Percentiles rank a stretch among this genome's conserved stretches.
Conservation (phyloP, 2,113 vertebrate species). For the Chloropsis cyanopogon region DNA sequence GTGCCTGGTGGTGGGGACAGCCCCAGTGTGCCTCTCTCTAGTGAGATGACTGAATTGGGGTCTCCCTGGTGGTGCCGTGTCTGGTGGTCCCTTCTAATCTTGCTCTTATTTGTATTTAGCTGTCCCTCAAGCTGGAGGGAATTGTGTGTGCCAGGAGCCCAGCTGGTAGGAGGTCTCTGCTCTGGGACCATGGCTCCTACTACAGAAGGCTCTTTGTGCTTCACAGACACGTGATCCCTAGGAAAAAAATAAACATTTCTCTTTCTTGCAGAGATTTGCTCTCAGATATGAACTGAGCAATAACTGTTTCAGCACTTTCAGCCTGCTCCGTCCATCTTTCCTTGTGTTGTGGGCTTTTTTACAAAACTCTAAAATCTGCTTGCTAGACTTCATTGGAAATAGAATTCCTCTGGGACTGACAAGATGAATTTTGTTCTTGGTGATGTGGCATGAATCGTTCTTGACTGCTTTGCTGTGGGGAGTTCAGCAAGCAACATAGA, state of each 20-base stretch:
- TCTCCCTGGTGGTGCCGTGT: neutral
- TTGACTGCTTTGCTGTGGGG: neutral
- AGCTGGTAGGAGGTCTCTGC: neutral
- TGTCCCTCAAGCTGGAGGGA: neutral
- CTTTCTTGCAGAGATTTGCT: neutral
- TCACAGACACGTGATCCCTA: neutral
- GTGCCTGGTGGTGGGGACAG: neutral
- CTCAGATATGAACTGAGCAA: neutral
- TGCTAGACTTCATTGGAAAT: neutral
- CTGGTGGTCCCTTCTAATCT: neutral
- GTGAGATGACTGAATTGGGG: neutral
- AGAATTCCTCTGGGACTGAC: neutral
- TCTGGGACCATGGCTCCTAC: neutral
- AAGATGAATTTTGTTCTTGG: neutral
- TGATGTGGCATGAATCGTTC: neutral
- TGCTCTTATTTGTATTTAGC: neutral
- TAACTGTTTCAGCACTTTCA: neutral
- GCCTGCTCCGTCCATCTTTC: neutral
- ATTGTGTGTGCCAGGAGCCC: neutral
- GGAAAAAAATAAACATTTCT: constrained; percentile 6
- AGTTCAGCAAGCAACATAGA: neutral
- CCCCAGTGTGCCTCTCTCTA: neutral
- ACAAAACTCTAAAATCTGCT: neutral
- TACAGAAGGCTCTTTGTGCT: constrained; percentile 13
- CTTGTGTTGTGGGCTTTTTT: neutral